These are phyloP conservation scores for Neocrepidodera transversa DNA, from an alignment of 2,888 invertebrate genomes.

Conservation along the genomic window DNA sequence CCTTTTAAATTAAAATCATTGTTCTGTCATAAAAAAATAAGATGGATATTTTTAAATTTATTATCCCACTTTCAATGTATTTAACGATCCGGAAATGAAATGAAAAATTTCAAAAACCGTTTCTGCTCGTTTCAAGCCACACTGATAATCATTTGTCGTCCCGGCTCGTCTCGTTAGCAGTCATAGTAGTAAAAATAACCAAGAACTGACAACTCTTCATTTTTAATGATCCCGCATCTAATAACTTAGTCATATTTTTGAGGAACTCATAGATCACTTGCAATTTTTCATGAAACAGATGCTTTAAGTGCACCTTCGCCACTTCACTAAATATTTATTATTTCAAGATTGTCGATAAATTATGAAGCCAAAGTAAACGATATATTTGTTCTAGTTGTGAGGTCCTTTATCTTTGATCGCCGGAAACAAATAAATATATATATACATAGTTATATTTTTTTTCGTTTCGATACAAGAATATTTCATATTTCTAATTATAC, in stretches of 20 bases:
- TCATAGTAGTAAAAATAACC: conserved; percentile 26
- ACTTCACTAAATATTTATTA: conserved; percentile 10
- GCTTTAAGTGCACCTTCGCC: not conserved
- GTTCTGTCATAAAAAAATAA: too few relatives aligned
- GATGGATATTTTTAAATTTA: not conserved
- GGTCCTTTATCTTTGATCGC: not conserved
- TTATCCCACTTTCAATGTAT: conserved; percentile 10
- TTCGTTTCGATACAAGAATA: too few relatives aligned
- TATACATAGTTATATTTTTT: too few relatives aligned
- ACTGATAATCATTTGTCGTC: conserved; percentile 24
- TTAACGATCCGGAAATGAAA: conserved; percentile 26
- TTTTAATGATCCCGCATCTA: conserved; percentile 26
- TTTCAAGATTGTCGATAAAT: conserved; percentile 6
- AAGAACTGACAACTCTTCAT: conserved; percentile 24
- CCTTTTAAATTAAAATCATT: too few relatives aligned
- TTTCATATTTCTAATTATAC: too few relatives aligned
- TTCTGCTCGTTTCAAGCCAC: conserved; percentile 19
- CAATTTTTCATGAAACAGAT: conserved; percentile 12
- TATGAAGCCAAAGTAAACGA: not conserved
- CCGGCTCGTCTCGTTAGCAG: conserved; percentile 26
- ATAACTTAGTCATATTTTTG: conserved; percentile 18
- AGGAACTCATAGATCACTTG: conserved; percentile 14
- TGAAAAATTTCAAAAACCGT: conserved; percentile 12
- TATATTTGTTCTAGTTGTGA: conserved; percentile 4
- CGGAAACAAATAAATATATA: too few relatives aligned